Evolutionary conservation across 2,797 vertebrate genomes (phyloP).

Genomic region (Tarsius wallacei): DNA sequence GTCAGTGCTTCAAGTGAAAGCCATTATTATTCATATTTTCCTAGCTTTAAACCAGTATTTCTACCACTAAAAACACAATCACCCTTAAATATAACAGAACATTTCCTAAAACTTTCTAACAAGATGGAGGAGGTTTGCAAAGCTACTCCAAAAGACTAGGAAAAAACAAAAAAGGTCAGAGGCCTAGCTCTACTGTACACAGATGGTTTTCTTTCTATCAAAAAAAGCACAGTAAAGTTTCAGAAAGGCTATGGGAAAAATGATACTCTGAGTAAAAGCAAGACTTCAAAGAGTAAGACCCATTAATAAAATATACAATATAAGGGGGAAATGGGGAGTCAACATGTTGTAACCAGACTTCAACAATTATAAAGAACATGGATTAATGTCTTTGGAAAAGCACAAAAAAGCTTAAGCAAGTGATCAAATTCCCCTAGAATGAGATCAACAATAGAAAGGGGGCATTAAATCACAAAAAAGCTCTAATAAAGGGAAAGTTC

Average conservation of each 20-base stretch:
- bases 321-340: neutral
- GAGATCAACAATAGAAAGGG: neutral
- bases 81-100: neutral
- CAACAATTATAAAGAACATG: constrained; percentile 14
- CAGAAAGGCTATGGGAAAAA: constrained; percentile 13
- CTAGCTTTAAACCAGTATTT: neutral
- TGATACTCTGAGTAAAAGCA: neutral
- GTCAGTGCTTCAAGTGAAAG: constrained; percentile 16
- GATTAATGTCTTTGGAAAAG: constrained; percentile 15
- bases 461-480: constrained; percentile 2
- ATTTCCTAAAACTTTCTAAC: constrained; percentile 13
- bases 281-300: neutral
- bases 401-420: neutral
- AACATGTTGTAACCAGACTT: constrained; percentile 57
- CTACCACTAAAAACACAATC: constrained; percentile 4
- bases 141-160: constrained; percentile 13
- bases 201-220: neutral
- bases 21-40: neutral
- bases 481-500: constrained; percentile 22
- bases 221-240: neutral
- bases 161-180: neutral
- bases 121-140: neutral
- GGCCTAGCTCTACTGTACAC: neutral
- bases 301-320: neutral
- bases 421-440: constrained; percentile 62